A percentile compares a stretch with the other conserved stretches of the same genome.
These are phyloP conservation scores for Beris chalybata DNA, from an alignment of 2,888 invertebrate species.

Conservation along the genomic window DNA sequence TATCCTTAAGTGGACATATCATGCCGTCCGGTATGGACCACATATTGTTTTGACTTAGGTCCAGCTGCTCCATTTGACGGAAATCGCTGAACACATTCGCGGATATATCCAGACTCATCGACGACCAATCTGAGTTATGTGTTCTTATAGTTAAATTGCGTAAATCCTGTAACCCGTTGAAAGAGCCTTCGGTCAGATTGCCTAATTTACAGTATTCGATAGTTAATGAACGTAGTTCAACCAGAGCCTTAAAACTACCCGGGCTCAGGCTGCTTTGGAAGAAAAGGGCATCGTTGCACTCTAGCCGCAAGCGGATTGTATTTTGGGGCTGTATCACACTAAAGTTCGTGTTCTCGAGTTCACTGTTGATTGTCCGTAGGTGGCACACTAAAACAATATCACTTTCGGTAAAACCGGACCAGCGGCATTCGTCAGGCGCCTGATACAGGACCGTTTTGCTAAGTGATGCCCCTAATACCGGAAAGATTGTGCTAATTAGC, in stretches of 20 bases:
- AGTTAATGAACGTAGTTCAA: conserved; percentile 76
- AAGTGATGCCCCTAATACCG: conserved; percentile 53
- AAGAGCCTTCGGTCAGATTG: conserved; percentile 78
- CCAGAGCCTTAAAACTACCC: conserved; percentile 77
- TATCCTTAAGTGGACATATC: conserved; percentile 79
- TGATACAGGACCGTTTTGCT: conserved; percentile 64
- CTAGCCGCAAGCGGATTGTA: conserved; percentile 76
- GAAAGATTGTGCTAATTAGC: conserved; percentile 39
- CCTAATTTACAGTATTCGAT: conserved; percentile 87
- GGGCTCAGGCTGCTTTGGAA: conserved; percentile 78
- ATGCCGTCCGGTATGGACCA: conserved; percentile 85
- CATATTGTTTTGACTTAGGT: conserved; percentile 85
- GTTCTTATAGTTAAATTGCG: conserved; percentile 83
- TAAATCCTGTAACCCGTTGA: conserved; percentile 78
- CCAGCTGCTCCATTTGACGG: conserved; percentile 78
- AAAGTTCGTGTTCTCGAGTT: conserved; percentile 85
- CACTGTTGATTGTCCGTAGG: conserved; percentile 82
- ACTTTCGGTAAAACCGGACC: conserved; percentile 53
- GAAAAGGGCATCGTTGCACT: conserved; percentile 79
- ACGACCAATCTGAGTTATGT: conserved; percentile 82
- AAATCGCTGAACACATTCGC: conserved; percentile 77
- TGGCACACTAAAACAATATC: conserved; percentile 78
- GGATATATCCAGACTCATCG: conserved; percentile 81
- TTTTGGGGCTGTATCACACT: conserved; percentile 84
- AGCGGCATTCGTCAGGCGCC: conserved; percentile 79